A percentile compares a stretch with the other conserved stretches of the same genome.
Conservation (phyloP, 1,140 invertebrate species). For the Ephestia elutella region DNA sequence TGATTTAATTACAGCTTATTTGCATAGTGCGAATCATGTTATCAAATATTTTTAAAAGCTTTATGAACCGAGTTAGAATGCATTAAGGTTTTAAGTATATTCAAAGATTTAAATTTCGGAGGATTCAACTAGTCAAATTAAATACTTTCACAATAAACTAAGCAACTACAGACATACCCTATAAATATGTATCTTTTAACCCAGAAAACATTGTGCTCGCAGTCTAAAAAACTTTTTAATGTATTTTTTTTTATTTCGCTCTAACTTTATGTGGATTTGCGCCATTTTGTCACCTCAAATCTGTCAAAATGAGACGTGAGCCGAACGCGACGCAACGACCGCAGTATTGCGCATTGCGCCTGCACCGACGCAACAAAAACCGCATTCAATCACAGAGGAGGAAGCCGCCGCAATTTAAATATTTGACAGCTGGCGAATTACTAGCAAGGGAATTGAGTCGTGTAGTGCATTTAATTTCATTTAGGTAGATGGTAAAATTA, state of each 20-base stretch:
- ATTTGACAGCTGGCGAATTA: constrained; percentile 44
- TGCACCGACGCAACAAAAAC: constrained; percentile 44
- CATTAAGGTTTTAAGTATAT: too few relatives aligned
- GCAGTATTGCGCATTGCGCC: constrained; percentile 20
- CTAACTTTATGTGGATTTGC: not conserved
- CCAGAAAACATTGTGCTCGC: too few relatives aligned
- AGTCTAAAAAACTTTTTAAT: too few relatives aligned
- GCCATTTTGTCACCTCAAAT: not conserved
- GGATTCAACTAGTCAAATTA: too few relatives aligned
- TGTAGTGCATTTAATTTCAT: not conserved
- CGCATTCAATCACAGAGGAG: constrained; percentile 55
- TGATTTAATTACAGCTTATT: not conserved
- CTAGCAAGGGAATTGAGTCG: not conserved
- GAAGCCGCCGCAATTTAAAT: constrained; percentile 53
- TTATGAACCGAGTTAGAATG: not conserved
- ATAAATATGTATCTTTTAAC: too few relatives aligned
- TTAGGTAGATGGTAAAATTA: not conserved
- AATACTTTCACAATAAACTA: too few relatives aligned
- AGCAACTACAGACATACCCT: too few relatives aligned
- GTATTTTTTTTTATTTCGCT: too few relatives aligned
- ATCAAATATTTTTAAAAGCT: not conserved
- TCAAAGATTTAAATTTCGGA: too few relatives aligned
- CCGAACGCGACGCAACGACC: not conserved
- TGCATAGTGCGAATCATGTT: not conserved
- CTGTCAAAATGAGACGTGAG: not conserved